Evolutionary conservation across 2,113 vertebrate genomes (phyloP), one percentile per base, ranked within the genome.

Genomic region (Semicossyphus pulcher): DNA sequence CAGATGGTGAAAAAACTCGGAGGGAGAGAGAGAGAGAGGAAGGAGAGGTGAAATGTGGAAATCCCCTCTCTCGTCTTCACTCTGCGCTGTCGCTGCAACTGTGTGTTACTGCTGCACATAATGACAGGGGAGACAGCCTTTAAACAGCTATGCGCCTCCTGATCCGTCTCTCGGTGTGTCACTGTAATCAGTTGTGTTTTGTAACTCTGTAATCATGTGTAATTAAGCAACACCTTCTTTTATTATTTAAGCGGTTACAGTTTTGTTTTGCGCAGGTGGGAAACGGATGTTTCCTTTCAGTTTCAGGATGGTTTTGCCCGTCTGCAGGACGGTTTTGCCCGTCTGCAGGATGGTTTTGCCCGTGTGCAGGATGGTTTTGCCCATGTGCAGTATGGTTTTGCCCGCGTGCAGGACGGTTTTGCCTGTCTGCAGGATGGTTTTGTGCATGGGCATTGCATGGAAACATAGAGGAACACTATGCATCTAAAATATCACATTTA

Each of bases 71-170:
- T 37, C 49, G 75, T 78, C 57, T 69, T 59, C 58, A 78, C 62
- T 57, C 48, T 70, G 53, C 78, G 66, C 51, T 14, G 26, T 47
- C 51, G 54, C 36, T 73, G 18, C 21, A 66, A 66, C 68, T 66
- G 80, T 77, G 56, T 84, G 51, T n/a, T 60, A 42, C 18, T 41
- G 7, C 28, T 79, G 59, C 36, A 51, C 37, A 32, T 92, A 91
- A 92, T 92, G 56, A 91, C 74, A 91, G 85, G 74, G 77, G 37
- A 71, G 58, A 66, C 47, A 16, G 18, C 53, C 52, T 80, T 59
- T 57, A 78, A 83, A 67, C 47, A 70, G 44, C 4, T 64, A 20
- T 62, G 62, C 61, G 39, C 20, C 0, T 66, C 70, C 41, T 28
- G 15, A 71, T 64, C 44, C 23, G 29, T 53, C 72, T 12, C 52